phyloP scores from a whole-genome alignment of 2,888 invertebrate genomes.

The Neoaliturus tenellus region DNA sequence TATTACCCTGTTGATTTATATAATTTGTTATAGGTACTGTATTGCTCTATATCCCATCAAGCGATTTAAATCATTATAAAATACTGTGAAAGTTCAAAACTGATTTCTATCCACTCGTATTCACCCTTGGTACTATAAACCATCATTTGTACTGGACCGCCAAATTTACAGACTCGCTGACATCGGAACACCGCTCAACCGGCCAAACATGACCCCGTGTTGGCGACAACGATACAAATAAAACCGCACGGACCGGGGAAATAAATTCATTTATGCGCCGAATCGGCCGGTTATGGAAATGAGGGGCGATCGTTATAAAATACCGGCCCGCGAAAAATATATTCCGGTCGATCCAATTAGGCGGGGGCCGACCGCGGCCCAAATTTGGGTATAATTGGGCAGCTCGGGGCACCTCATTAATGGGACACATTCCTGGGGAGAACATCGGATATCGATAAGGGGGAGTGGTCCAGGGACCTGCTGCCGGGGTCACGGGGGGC shows the following conservation, averaged over 20 bases:
- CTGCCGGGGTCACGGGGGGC: background rate
- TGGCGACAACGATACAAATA: conserved; percentile 13
- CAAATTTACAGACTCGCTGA: too few relatives aligned
- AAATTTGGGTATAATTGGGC: conserved; percentile 52
- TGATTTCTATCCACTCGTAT: too few relatives aligned
- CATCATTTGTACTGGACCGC: too few relatives aligned
- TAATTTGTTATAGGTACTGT: too few relatives aligned
- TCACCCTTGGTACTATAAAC: too few relatives aligned
- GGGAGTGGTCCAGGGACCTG: background rate
- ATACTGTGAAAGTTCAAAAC: too few relatives aligned
- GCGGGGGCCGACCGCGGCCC: conserved; percentile 7
- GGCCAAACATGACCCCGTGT: background rate
- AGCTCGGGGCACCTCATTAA: conserved; percentile 18
- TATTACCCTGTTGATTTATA: too few relatives aligned
- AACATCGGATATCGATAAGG: conserved; percentile 10
- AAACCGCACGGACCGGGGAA: background rate
- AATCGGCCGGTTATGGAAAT: conserved; percentile 44
- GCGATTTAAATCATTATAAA: too few relatives aligned
- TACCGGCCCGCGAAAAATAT: conserved; percentile 51
- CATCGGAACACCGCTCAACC: background rate
- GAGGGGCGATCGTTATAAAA: conserved; percentile 39
- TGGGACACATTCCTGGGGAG: conserved; percentile 29
- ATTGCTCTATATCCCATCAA: too few relatives aligned
- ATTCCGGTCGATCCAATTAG: conserved; percentile 38
- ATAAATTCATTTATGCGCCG: conserved; percentile 47